A percentile compares a stretch with the other conserved stretches of the same genome.
These are phyloP conservation scores for Platycnemis pennipes DNA, from an alignment of 2,888 invertebrate species.

Conservation along the genomic window DNA sequence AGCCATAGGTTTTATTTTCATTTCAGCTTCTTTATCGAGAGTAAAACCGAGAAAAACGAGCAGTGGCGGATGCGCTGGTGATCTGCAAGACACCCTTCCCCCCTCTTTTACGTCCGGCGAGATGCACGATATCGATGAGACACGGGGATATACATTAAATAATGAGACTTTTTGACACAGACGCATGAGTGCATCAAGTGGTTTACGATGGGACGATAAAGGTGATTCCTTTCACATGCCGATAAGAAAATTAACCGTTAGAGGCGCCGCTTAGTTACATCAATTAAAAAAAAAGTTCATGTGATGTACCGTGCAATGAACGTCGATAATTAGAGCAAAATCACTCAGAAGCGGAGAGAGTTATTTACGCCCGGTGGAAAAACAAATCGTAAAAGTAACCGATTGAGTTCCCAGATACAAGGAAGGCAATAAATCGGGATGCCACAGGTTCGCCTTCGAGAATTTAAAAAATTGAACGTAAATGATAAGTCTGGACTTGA, in stretches of 20 bases:
- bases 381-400: neutral
- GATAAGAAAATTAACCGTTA: neutral
- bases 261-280: neutral
- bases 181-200: neutral
- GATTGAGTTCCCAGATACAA: neutral
- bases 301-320: neutral
- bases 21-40: neutral
- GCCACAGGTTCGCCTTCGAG: neutral
- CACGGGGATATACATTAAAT: neutral
- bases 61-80: neutral
- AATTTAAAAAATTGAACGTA: neutral
- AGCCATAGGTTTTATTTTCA: neutral
- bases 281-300: neutral
- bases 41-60: neutral
- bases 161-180: constrained; percentile 32
- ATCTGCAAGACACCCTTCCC: neutral
- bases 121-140: constrained; percentile 4
- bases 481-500: neutral
- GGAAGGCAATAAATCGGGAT: neutral
- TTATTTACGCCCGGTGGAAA: neutral
- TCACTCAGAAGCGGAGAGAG: neutral
- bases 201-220: constrained; percentile 5
- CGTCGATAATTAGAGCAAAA: neutral
- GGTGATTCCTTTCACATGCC: neutral
- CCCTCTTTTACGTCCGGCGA: neutral